Evolutionary conservation across 2,113 vertebrate genomes (phyloP), one percentile per base, ranked within the genome.

Genomic region (Lynx canadensis): DNA sequence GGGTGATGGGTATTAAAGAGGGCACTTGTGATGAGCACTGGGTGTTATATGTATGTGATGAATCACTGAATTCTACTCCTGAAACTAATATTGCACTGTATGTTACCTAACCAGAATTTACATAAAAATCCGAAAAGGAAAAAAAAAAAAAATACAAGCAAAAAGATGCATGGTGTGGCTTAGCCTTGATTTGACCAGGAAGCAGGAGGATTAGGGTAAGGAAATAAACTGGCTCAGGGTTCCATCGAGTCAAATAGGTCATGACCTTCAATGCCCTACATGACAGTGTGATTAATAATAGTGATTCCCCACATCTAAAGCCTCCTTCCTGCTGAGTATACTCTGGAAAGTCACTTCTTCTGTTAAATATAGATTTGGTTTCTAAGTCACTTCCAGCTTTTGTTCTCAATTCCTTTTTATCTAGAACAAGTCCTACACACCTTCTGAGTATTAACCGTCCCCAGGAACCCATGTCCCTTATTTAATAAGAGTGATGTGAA

Each of bases 321-420:
- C 14, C 65, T 23, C 33, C 13, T 78, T 63, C 79, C 73, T 19
- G 36, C 63, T 65, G 36, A 5, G 29, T 25, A 65, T 31, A 45
- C 45, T 88, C 89, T 36, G 19, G 55, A 65, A 89, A 94, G 79
- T 71, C 60, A 60, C 57, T 81, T 85, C 23, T 94, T 83, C 73
- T 29, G 14, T 55, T 78, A 89, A 94, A 97, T 55, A 89, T 18
- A 97, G 45, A 82, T 60, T 87, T 97, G 60, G 66, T 79, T 84
- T 96, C 79, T 78, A 96, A 88, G 68, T 95, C 86, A 95, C 41
- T 95, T 94, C 50, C 55, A 95, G 76, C n/a, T 95, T 76, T 80
- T 92, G 68, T 93, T 95, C 68, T 92, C 76, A 96, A 97, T 86
- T 96, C 76, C 27, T 85, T 93, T 97, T 91, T 88, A 94, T 92